Evolutionary conservation across 2,113 vertebrate genomes (phyloP).

Genomic region (Dolichotis patagonum): DNA sequence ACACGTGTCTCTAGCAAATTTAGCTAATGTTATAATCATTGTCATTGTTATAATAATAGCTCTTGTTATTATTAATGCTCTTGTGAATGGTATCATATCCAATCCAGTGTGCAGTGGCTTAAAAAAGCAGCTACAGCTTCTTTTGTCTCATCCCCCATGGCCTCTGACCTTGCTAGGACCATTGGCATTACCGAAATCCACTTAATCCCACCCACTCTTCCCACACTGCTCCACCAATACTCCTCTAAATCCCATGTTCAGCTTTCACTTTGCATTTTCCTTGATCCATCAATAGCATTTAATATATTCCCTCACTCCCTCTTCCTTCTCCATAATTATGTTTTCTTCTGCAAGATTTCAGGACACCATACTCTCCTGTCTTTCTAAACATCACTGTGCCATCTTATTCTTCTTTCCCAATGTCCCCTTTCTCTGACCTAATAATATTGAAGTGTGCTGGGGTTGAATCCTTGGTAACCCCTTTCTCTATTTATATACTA

Average conservation of each 20-base stretch:
- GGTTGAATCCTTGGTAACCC: neutral
- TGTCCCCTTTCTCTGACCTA: neutral
- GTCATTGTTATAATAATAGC: constrained; percentile 17
- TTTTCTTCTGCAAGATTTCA: neutral
- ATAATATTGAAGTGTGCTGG: neutral
- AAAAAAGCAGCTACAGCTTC: neutral
- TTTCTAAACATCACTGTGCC: neutral
- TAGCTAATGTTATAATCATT: constrained; percentile 53
- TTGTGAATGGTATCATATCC: neutral
- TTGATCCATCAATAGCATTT: neutral
- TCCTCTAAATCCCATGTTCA: neutral
- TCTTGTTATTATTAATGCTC: neutral
- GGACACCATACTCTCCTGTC: neutral
- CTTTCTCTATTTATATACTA: neutral
- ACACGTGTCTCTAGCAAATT: constrained; percentile 8
- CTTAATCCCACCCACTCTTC: neutral
- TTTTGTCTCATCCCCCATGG: neutral
- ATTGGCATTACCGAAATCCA: too few relatives aligned
- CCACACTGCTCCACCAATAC: neutral
- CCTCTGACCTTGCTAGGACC: neutral
- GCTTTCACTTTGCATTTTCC: neutral
- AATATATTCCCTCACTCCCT: neutral
- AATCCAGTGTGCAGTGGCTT: neutral
- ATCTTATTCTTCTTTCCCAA: neutral
- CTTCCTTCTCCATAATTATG: neutral